A percentile compares a stretch with the other conserved stretches of the same genome.
phyloP scores from a whole-genome alignment of 2,113 vertebrate genomes.

The Chaenogobius annularis region DNA sequence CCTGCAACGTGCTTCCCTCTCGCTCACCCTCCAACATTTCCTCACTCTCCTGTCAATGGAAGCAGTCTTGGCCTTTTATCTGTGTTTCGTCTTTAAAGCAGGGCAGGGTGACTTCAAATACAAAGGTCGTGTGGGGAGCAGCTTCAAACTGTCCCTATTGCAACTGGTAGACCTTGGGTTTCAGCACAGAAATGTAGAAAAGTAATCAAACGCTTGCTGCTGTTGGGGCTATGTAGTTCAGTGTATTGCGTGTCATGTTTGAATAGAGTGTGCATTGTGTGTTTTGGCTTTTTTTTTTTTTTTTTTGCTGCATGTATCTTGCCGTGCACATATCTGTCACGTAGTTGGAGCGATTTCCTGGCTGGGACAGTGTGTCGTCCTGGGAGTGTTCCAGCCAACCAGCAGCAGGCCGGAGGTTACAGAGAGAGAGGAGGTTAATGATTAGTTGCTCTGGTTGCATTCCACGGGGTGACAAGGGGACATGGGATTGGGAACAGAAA shows the following conservation, averaged over 20 bases:
- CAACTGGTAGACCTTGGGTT: constrained; percentile 6
- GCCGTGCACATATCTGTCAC: constrained; percentile 60
- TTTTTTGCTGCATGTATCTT: constrained; percentile 26
- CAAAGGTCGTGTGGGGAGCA: constrained; percentile 28
- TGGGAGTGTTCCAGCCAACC: constrained; percentile 69
- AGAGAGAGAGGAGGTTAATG: constrained; percentile 74
- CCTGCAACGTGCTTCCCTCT: constrained; percentile 45
- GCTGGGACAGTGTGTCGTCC: constrained; percentile 62
- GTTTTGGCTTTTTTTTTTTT: constrained; percentile 35
- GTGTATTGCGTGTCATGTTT: constrained; percentile 8
- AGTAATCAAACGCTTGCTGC: neutral
- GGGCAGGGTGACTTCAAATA: constrained; percentile 52
- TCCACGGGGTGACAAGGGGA: constrained; percentile 64
- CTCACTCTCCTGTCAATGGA: constrained; percentile 14
- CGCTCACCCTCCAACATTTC: constrained; percentile 4
- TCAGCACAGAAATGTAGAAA: constrained; percentile 17
- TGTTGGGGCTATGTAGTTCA: constrained; percentile 5
- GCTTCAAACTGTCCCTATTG: neutral
- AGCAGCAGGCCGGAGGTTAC: constrained; percentile 56
- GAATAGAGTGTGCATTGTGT: constrained; percentile 14
- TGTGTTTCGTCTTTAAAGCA: constrained; percentile 59
- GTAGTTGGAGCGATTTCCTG: constrained; percentile 67
- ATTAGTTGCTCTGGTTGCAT: constrained; percentile 74
- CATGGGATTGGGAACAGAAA: constrained; percentile 57
- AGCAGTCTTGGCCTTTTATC: constrained; percentile 41